A percentile compares a stretch with the other conserved stretches of the same genome.
phyloP scores from a whole-genome alignment of 64 coral and sea anemone species.

The Acropora yongei region DNA sequence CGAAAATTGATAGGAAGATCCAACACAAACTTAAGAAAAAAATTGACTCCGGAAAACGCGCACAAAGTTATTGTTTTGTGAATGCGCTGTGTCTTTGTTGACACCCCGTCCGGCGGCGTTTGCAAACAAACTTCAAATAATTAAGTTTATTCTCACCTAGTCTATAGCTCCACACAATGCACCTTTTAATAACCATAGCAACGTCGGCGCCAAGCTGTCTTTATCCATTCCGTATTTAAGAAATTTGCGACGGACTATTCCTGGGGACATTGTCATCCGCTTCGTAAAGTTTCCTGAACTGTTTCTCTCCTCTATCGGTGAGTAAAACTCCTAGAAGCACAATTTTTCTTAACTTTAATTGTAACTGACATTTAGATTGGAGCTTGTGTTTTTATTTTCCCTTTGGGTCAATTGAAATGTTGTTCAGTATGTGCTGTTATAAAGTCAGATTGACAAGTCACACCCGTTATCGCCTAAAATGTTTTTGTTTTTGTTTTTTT shows the following conservation, averaged over 20 bases:
- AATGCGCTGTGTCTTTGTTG: conserved; percentile 10
- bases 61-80: not conserved
- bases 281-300: not conserved
- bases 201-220: not conserved
- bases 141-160: conserved; percentile 1
- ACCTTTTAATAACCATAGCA: not conserved
- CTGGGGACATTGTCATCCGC: not conserved
- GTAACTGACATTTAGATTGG: not conserved
- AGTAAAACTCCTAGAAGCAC: not conserved
- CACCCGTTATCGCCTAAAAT: no score
- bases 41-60: conserved; percentile 15
- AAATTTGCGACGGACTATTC: not conserved
- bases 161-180: not conserved
- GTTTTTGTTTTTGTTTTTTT: no score
- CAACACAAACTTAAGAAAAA: not conserved
- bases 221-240: not conserved
- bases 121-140: not conserved
- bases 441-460: no score
- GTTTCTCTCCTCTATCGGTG: not conserved
- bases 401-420: no score
- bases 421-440: no score
- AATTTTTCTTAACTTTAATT: not conserved
- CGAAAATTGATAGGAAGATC: not conserved
- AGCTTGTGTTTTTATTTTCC: no score
- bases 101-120: not conserved